These are phyloP conservation scores for Falco columbarius DNA, from an alignment of 2,797 vertebrate species.

Conservation along the genomic window DNA sequence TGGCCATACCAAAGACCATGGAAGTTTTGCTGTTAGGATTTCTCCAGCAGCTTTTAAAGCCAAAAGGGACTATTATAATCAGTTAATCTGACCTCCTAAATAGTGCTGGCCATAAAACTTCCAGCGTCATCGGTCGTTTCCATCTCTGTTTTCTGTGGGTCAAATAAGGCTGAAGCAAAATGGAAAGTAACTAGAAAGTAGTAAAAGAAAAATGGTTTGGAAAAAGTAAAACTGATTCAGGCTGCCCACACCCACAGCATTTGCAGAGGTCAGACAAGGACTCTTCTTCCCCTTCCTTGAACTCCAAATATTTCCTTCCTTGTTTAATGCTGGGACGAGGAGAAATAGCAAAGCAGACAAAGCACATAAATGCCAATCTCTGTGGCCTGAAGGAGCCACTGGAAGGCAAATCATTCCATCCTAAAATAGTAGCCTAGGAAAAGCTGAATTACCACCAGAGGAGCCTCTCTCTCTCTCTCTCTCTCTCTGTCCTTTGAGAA, in stretches of 20 bases:
- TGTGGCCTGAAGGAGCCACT: constrained; percentile 22
- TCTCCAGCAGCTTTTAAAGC: constrained; percentile 21
- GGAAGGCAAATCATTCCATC: constrained; percentile 30
- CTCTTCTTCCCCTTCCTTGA: constrained; percentile 59
- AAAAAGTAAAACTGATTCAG: constrained; percentile 51
- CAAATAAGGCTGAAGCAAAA: constrained; percentile 57
- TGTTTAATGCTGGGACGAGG: neutral
- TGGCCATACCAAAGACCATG: neutral
- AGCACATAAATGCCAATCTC: constrained; percentile 25
- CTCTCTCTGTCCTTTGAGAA: neutral
- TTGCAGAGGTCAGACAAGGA: constrained; percentile 58
- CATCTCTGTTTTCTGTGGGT: constrained; percentile 28
- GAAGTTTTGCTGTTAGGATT: constrained; percentile 8
- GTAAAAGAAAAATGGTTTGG: constrained; percentile 15
- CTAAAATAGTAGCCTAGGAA: constrained; percentile 48
- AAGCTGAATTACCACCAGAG: constrained; percentile 34
- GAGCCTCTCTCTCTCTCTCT: neutral
- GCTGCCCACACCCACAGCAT: constrained; percentile 48
- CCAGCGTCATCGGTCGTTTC: neutral
- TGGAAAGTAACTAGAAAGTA: constrained; percentile 70
- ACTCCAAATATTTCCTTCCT: constrained; percentile 60
- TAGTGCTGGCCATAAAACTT: neutral
- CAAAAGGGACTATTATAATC: neutral
- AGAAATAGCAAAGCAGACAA: constrained; percentile 55
- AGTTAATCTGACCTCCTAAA: constrained; percentile 15